phyloP scores from a whole-genome alignment of 2,113 vertebrate species.

The Porphyrio hochstetteri region DNA sequence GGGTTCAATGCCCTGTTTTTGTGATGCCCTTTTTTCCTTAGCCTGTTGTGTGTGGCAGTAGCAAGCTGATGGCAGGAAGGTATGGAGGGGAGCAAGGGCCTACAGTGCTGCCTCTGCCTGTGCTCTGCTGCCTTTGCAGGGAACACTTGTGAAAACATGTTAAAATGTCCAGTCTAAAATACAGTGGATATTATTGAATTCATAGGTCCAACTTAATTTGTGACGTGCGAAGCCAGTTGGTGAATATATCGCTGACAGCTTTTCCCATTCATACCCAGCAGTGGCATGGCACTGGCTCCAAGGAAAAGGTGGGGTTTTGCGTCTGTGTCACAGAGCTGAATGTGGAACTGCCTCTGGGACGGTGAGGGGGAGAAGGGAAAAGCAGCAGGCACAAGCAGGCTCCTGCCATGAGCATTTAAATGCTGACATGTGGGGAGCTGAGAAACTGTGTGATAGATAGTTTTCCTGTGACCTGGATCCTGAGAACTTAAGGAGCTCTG shows the following conservation, averaged over 20 bases:
- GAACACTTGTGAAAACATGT: not conserved
- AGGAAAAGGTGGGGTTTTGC: not conserved
- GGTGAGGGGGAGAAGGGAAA: not conserved
- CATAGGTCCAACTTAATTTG: not conserved
- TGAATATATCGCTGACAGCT: not conserved
- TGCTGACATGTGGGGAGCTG: not conserved
- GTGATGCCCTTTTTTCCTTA: not conserved
- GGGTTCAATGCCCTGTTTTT: not conserved
- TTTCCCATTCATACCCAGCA: not conserved
- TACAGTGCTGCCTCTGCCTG: not conserved
- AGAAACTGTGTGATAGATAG: not conserved
- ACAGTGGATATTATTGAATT: rapidly evolving
- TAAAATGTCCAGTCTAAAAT: not conserved
- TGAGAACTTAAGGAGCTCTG: not conserved
- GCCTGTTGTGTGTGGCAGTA: not conserved
- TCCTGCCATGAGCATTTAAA: not conserved
- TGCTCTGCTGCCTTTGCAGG: rapidly evolving
- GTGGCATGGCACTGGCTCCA: not conserved
- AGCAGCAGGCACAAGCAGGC: not conserved
- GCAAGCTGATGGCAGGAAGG: rapidly evolving
- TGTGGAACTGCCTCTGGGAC: not conserved
- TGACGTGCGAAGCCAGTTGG: not conserved
- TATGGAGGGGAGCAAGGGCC: not conserved
- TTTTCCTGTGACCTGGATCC: not conserved
- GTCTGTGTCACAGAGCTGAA: not conserved